phyloP scores from a whole-genome alignment of 2,797 vertebrate genomes.

The Rhinophrynus dorsalis region DNA sequence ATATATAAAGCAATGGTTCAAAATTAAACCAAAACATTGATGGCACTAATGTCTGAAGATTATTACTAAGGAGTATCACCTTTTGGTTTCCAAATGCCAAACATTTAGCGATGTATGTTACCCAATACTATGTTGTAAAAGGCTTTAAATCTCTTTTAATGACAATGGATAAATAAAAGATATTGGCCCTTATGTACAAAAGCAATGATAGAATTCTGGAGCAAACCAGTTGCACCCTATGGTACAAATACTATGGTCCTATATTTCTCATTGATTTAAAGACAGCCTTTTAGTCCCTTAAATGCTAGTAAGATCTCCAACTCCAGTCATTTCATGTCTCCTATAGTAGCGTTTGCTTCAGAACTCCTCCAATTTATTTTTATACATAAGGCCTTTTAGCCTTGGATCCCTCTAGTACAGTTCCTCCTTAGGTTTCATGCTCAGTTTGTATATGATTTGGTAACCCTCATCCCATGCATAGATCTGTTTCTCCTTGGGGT shows the following conservation, averaged over 20 bases:
- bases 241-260: too few relatives aligned
- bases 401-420: conserved; percentile 48
- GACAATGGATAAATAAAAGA: conserved; percentile 7
- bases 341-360: too few relatives aligned
- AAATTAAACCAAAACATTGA: background rate
- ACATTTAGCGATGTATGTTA: conserved; percentile 7
- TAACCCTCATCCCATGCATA: conserved; percentile 97
- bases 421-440: conserved; percentile 83
- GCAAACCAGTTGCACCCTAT: too few relatives aligned
- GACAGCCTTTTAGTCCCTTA: too few relatives aligned
- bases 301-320: too few relatives aligned
- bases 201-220: too few relatives aligned
- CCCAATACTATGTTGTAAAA: background rate
- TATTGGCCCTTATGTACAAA: too few relatives aligned
- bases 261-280: too few relatives aligned
- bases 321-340: too few relatives aligned
- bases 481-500: conserved; percentile 84
- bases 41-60: background rate
- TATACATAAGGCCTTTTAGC: background rate
- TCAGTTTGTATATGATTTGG: conserved; percentile 92
- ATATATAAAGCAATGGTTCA: background rate
- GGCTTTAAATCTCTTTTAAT: background rate
- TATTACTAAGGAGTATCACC: background rate
- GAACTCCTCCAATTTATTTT: too few relatives aligned
- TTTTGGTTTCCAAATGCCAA: background rate